Conservation (phyloP, 2,113 vertebrate species). For the Sylvia atricapilla region DNA sequence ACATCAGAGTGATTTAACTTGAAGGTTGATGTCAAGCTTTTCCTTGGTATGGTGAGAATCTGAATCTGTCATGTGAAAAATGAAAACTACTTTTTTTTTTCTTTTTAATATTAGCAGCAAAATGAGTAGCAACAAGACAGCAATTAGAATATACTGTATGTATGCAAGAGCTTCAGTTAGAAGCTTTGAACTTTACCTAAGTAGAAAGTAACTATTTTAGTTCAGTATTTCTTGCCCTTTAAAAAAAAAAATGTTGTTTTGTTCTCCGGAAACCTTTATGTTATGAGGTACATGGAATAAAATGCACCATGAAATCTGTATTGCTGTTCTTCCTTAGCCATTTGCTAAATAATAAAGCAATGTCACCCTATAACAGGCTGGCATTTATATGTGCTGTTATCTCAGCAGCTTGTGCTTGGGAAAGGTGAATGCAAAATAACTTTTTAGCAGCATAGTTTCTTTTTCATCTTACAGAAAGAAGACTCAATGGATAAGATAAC, state of each 20-base stretch:
- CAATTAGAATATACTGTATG: background rate
- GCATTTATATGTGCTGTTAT: background rate
- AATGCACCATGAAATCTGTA: background rate
- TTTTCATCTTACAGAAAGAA: background rate
- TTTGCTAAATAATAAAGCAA: slow-evolving; percentile 38
- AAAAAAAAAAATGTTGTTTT: background rate
- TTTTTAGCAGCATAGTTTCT: background rate
- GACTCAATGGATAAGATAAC: background rate
- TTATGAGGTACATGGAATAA: background rate
- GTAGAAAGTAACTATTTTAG: background rate
- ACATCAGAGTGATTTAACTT: background rate
- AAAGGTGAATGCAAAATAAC: background rate
- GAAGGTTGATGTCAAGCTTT: background rate
- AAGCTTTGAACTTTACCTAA: background rate
- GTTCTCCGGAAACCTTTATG: background rate
- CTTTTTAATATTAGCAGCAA: background rate
- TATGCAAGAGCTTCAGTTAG: background rate
- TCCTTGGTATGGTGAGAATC: background rate
- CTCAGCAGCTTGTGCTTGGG: background rate
- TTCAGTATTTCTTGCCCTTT: background rate
- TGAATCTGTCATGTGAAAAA: background rate
- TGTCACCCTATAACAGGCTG: background rate
- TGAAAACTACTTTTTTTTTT: background rate
- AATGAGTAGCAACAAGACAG: background rate
- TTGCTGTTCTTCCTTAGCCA: background rate